Percentiles rank a stretch among this genome's conserved stretches.
Evolutionary conservation across 2,113 vertebrate genomes (phyloP).

Genomic region (Oriolus oriolus): DNA sequence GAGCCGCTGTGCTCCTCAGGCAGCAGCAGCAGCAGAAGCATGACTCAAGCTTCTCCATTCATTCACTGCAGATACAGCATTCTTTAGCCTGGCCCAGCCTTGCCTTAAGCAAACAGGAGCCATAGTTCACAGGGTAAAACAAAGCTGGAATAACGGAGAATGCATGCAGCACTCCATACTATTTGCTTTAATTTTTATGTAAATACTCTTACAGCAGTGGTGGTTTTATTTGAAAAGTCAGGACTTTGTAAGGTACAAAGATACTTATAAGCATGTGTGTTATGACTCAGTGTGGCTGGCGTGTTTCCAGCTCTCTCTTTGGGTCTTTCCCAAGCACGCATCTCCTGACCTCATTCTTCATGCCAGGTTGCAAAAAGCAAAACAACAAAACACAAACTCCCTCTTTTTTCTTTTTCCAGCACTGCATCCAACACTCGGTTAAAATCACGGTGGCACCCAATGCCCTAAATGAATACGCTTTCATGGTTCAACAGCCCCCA

Average conservation of each 20-base stretch:
- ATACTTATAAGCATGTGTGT: slow-evolving; percentile 24
- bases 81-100: neutral
- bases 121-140: neutral
- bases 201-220: slow-evolving; percentile 38
- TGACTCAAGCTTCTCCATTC: neutral
- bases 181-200: slow-evolving; percentile 42
- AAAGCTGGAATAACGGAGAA: slow-evolving; percentile 12
- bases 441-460: slow-evolving; percentile 35
- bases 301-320: slow-evolving; percentile 6
- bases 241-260: slow-evolving; percentile 35
- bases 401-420: slow-evolving; percentile 36
- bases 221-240: slow-evolving; percentile 48
- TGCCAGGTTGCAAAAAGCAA: slow-evolving; percentile 46
- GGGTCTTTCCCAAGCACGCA: slow-evolving; percentile 52
- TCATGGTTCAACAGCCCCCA: slow-evolving; percentile 15
- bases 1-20: neutral
- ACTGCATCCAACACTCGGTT: neutral
- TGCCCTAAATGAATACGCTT: slow-evolving; percentile 36
- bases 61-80: neutral
- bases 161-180: neutral
- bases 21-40: neutral
- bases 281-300: slow-evolving; percentile 44
- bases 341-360: slow-evolving; percentile 47
- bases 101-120: slow-evolving; percentile 43
- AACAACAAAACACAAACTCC: slow-evolving; percentile 35